Conservation (phyloP, 2,113 vertebrate species). For the Condylura cristata region DNA sequence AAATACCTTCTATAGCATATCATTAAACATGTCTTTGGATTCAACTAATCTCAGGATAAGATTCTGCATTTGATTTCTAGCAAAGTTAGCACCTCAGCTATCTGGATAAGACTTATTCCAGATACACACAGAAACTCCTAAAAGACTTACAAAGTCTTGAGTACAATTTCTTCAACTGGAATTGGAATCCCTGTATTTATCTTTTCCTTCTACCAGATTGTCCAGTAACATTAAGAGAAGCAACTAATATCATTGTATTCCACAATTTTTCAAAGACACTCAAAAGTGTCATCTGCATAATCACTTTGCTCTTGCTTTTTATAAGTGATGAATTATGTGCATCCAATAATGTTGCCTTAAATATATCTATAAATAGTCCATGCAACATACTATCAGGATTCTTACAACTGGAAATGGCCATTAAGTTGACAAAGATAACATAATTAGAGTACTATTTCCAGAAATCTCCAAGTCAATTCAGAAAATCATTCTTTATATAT, state of each 20-base stretch:
- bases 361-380: not conserved
- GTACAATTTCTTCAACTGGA: no score
- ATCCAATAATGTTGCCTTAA: not conserved
- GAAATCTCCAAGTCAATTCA: no score
- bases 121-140: not conserved
- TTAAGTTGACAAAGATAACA: not conserved
- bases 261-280: not conserved
- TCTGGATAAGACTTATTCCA: not conserved
- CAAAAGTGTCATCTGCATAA: not conserved
- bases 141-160: no score
- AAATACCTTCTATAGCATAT: no score
- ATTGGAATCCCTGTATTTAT: not conserved
- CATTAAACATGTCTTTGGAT: not conserved
- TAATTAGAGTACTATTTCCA: not conserved
- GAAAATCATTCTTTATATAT: no score
- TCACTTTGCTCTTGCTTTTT: not conserved
- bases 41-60: not conserved
- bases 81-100: not conserved
- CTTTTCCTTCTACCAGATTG: not conserved
- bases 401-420: not conserved
- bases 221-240: not conserved
- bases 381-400: not conserved
- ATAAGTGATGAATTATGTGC: not conserved
- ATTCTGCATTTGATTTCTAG: not conserved
- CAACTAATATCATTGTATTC: not conserved